Evolutionary conservation across 2,888 invertebrate species (phyloP).

Genomic region (Teleiodes luculella): DNA sequence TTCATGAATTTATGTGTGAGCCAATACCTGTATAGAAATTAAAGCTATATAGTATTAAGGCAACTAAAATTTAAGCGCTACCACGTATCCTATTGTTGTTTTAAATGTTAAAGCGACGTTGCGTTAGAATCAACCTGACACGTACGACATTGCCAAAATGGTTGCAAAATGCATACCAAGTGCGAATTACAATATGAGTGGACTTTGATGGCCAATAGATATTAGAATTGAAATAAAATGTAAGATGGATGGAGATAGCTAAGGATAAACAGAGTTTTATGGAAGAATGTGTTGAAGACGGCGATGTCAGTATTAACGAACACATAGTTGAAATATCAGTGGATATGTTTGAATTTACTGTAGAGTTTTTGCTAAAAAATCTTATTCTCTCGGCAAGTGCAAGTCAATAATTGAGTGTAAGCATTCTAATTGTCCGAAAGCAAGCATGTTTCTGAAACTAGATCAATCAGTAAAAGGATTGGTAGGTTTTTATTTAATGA

Average conservation of each 20-base stretch:
- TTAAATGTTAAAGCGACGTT: background rate
- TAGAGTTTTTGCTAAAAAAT: no score
- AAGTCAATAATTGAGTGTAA: no score
- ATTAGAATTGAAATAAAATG: background rate
- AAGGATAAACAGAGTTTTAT: no score
- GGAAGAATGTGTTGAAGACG: no score
- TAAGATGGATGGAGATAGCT: background rate
- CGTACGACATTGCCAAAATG: slow-evolving; percentile 15
- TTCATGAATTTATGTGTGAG: background rate
- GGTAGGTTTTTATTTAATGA: no score
- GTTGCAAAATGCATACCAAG: slow-evolving; percentile 5
- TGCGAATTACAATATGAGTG: slow-evolving; percentile 19
- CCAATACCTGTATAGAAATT: background rate
- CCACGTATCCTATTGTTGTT: background rate
- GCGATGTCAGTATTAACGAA: no score
- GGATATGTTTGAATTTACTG: no score
- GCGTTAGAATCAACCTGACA: background rate
- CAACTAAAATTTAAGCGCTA: background rate
- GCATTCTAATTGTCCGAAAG: no score
- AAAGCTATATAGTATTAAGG: background rate
- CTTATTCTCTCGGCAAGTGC: no score
- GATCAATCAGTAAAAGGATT: no score
- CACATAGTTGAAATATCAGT: no score
- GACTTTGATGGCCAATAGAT: background rate
- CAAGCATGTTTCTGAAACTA: no score